Percentiles rank a stretch among this genome's conserved stretches.
Evolutionary conservation across 2,888 invertebrate species (phyloP).

Genomic region (Drosophila nr. perissopoda): DNA sequence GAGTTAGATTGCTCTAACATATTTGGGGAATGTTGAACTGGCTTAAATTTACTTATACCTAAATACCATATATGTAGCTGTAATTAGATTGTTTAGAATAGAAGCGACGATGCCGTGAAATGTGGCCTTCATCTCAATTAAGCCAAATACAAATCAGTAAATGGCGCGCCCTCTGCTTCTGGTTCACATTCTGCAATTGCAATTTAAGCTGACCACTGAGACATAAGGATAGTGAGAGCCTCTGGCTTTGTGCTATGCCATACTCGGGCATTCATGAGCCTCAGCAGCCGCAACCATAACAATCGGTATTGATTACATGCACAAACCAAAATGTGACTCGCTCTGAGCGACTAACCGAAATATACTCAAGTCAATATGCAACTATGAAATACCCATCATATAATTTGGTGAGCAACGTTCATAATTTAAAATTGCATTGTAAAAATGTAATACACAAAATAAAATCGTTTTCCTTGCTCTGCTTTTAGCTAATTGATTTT

Average conservation of each 20-base stretch:
- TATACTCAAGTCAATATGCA: background rate
- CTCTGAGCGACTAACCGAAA: constrained; percentile 15
- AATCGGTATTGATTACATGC: constrained; percentile 74
- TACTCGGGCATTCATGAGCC: constrained; percentile 44
- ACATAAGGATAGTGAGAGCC: constrained; percentile 1
- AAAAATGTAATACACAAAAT: background rate
- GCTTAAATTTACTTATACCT: background rate
- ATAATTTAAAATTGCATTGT: background rate
- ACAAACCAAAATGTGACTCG: constrained; percentile 46
- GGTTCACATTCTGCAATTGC: constrained; percentile 32
- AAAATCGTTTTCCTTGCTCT: background rate
- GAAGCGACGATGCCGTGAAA: constrained; percentile 26
- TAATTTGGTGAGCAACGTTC: background rate
- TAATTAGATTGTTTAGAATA: constrained; percentile 54
- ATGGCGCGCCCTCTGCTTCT: constrained; percentile 45
- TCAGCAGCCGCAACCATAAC: constrained; percentile 59
- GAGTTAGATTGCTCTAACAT: background rate
- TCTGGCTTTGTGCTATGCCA: constrained; percentile 5
- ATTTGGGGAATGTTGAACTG: constrained; percentile 3
- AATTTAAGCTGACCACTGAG: constrained; percentile 31
- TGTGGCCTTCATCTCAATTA: constrained; percentile 63
- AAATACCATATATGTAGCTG: constrained; percentile 24
- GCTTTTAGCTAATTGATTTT: background rate
- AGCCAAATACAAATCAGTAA: constrained; percentile 62
- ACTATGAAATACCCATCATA: constrained; percentile 14